Percentiles rank a stretch among this genome's conserved stretches.
phyloP scores from a whole-genome alignment of 2,888 invertebrate genomes.

The Oscheius sp. region DNA sequence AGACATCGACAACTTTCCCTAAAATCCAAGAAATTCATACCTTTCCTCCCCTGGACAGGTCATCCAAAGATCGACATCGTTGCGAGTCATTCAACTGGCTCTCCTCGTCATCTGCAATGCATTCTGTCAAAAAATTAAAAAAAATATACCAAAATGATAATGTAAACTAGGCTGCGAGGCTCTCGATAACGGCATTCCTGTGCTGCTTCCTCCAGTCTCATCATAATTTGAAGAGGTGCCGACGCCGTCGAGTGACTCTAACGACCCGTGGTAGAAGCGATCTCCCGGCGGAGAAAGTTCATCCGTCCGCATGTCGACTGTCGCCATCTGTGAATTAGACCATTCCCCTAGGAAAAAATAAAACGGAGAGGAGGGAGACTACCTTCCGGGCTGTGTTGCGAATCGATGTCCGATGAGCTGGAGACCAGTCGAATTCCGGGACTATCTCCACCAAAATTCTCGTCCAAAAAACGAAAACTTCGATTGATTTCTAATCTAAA shows the following conservation, averaged over 20 bases:
- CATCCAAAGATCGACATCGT: slow-evolving; percentile 1
- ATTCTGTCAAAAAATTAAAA: neutral
- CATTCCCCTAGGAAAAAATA: slow-evolving; percentile 5
- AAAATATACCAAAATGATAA: neutral
- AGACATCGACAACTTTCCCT: too few species aligned
- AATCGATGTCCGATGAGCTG: slow-evolving; percentile 19
- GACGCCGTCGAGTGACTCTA: slow-evolving; percentile 21
- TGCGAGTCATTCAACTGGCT: slow-evolving; percentile 7
- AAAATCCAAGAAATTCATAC: neutral
- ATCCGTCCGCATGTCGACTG: slow-evolving; percentile 13
- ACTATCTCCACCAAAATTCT: slow-evolving; percentile 9
- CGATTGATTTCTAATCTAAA: neutral
- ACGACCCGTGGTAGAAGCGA: slow-evolving; percentile 18
- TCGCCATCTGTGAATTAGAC: slow-evolving; percentile 11
- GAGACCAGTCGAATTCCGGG: slow-evolving; percentile 17
- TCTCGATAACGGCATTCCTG: slow-evolving; percentile 1
- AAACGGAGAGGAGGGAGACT: neutral
- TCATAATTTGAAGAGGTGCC: neutral
- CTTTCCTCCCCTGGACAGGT: neutral
- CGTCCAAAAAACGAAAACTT: slow-evolving; percentile 22
- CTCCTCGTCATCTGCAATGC: neutral
- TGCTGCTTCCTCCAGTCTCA: neutral
- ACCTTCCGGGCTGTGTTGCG: neutral
- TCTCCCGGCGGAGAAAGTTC: neutral
- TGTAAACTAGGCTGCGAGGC: slow-evolving; percentile 23